Conservation (phyloP, 2,888 invertebrate genomes). For the Arrhopalites spinosus region DNA sequence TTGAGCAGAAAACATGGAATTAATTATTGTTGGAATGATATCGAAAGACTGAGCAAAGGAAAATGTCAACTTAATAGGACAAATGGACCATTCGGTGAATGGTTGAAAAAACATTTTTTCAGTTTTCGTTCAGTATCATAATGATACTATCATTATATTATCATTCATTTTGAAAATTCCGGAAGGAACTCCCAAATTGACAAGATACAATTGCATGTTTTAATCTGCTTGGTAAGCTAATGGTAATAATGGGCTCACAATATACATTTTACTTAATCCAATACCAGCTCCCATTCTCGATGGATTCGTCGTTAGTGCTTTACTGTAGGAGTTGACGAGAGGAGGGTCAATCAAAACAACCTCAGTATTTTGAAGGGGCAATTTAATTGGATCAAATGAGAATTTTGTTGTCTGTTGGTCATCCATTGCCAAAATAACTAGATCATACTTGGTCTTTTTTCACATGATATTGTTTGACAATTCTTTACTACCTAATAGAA, state of each 20-base stretch:
- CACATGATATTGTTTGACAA: too few relatives aligned
- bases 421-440: conserved; percentile 49
- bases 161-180: conserved; percentile 45
- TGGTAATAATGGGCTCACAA: conserved; percentile 51
- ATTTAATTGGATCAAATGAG: conserved; percentile 23
- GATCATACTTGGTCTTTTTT: conserved; percentile 43
- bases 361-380: conserved; percentile 38
- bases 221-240: conserved; percentile 46
- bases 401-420: conserved; percentile 38
- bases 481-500: too few relatives aligned
- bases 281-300: conserved; percentile 36
- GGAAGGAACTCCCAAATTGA: conserved; percentile 53
- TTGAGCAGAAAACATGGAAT: too few relatives aligned
- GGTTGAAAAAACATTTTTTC: too few relatives aligned
- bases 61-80: too few relatives aligned
- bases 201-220: conserved; percentile 49
- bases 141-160: too few relatives aligned
- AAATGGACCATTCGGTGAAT: too few relatives aligned
- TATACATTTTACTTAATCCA: conserved; percentile 40
- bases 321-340: conserved; percentile 45
- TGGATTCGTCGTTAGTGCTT: conserved; percentile 27
- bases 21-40: too few relatives aligned
- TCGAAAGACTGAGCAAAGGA: too few relatives aligned
- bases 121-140: too few relatives aligned
- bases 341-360: conserved; percentile 53